Evolutionary conservation across 2,113 vertebrate genomes (phyloP).

Genomic region (Dicaeum eximium): DNA sequence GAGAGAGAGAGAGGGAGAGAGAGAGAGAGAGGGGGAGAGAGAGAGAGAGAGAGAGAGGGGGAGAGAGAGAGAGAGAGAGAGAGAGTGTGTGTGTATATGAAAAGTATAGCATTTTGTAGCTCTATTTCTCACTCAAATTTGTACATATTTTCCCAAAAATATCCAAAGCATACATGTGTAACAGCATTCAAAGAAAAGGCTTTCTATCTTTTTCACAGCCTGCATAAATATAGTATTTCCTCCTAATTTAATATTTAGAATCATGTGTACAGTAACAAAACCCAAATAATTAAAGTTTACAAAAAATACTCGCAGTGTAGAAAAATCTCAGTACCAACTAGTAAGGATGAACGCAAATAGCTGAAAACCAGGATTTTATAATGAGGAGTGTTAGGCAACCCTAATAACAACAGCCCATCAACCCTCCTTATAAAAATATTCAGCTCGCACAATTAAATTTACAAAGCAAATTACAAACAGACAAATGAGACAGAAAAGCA

Average conservation of each 20-base stretch:
- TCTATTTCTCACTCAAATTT: neutral
- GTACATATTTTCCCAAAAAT: neutral
- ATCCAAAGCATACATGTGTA: neutral
- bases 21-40: no score
- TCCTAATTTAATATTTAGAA: neutral
- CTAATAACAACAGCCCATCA: neutral
- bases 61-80: no score
- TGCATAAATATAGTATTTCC: rapidly evolving
- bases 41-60: no score
- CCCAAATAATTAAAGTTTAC: neutral
- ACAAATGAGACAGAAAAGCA: neutral
- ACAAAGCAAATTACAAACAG: neutral
- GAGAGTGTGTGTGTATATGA: neutral
- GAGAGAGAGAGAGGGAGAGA: no score
- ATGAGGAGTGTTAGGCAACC: neutral
- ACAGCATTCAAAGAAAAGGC: neutral
- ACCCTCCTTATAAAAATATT: neutral
- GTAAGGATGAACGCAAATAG: neutral
- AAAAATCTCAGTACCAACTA: neutral
- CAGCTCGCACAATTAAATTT: neutral
- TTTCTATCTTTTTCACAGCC: neutral
- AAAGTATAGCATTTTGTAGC: neutral
- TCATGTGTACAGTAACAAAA: neutral
- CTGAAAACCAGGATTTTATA: neutral
- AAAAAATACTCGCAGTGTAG: neutral